Percentiles rank a stretch among this genome's conserved stretches.
phyloP scores from a whole-genome alignment of 1,140 invertebrate genomes.

The Caenorhabditis tropicalis region DNA sequence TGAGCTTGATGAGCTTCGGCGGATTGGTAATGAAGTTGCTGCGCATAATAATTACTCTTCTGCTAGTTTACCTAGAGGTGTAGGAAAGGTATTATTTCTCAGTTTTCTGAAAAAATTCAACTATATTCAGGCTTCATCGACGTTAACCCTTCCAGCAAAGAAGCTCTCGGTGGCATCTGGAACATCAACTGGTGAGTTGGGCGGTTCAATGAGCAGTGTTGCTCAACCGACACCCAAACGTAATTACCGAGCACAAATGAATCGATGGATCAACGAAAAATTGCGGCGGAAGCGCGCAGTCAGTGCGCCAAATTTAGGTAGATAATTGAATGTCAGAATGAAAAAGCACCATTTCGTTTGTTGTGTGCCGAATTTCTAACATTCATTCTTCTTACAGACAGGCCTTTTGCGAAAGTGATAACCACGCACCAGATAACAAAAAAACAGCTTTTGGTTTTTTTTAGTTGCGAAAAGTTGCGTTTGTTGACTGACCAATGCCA shows the following conservation, averaged over 20 bases:
- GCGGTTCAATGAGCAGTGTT: constrained; percentile 40
- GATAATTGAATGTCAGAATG: constrained; percentile 53
- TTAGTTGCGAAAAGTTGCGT: neutral
- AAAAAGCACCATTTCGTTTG: constrained; percentile 6
- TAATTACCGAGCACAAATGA: constrained; percentile 53
- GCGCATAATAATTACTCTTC: constrained; percentile 59
- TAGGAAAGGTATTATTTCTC: constrained; percentile 62
- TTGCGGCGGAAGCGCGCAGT: constrained; percentile 78
- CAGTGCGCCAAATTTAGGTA: constrained; percentile 83
- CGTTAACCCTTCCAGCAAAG: constrained; percentile 58
- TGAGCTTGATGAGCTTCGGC: constrained; percentile 69
- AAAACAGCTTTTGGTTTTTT: neutral
- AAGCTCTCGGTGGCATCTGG: constrained; percentile 61
- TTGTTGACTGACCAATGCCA: neutral
- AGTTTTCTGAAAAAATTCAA: neutral
- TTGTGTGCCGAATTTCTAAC: constrained; percentile 28
- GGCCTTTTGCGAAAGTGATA: neutral
- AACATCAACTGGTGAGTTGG: constrained; percentile 59
- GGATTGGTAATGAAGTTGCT: constrained; percentile 56
- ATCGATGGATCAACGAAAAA: constrained; percentile 60
- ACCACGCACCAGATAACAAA: neutral
- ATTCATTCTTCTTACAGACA: constrained; percentile 35
- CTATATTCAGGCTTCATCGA: constrained; percentile 60
- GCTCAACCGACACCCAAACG: constrained; percentile 53
- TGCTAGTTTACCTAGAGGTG: constrained; percentile 64